Percentiles rank a stretch among this genome's conserved stretches.
Conservation (phyloP, 2,888 invertebrate species). For the Agrilus cyanescens region DNA sequence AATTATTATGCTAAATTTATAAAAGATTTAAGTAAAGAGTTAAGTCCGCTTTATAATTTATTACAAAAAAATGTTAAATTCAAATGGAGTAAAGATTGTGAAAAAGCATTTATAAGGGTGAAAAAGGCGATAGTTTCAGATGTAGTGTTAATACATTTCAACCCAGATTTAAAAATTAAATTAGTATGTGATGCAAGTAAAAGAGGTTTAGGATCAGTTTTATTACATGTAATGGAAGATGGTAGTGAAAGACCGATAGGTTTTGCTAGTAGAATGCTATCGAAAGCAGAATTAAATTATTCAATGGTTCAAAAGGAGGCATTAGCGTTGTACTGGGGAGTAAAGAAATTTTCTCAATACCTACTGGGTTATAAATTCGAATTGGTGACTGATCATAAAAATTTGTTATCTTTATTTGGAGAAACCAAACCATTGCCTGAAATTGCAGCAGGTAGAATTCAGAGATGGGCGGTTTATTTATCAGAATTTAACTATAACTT, state of each 20-base stretch:
- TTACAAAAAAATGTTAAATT: constrained; percentile 4
- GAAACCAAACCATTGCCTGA: background rate
- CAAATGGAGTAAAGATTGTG: constrained; percentile 5
- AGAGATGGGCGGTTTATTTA: constrained; percentile 21
- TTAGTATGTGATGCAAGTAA: constrained; percentile 18
- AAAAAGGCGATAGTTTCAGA: constrained; percentile 7
- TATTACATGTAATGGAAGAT: constrained; percentile 19
- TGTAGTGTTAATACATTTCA: constrained; percentile 7
- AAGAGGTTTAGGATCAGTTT: no score
- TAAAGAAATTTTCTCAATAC: constrained; percentile 25
- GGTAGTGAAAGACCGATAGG: constrained; percentile 20
- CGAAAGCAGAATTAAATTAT: constrained; percentile 22
- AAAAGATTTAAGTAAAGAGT: background rate
- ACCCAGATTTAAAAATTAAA: background rate
- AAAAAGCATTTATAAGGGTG: background rate
- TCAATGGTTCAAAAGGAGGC: constrained; percentile 24
- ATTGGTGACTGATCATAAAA: constrained; percentile 24
- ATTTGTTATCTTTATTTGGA: constrained; percentile 19
- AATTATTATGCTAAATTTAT: constrained; percentile 1
- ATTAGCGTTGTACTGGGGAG: constrained; percentile 24
- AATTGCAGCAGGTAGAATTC: constrained; percentile 15
- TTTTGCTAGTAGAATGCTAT: constrained; percentile 20
- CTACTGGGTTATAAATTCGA: constrained; percentile 21
- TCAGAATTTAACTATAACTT: constrained; percentile 12
- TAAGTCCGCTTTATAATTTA: constrained; percentile 7